Evolutionary conservation across 2,888 invertebrate species (phyloP).

Genomic region (Tachina grossa): DNA sequence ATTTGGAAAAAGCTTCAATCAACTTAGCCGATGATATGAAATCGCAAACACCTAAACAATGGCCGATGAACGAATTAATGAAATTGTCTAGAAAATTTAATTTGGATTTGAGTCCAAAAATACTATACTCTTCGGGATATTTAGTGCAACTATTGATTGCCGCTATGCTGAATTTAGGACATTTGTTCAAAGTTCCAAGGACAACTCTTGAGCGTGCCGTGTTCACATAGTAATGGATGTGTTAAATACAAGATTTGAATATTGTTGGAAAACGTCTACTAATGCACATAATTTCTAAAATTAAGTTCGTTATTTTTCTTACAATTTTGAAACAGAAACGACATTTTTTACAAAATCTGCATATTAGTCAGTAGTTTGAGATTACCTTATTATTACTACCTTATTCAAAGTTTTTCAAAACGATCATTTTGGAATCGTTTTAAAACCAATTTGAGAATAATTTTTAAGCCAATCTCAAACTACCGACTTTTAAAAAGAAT

Average conservation of each 20-base stretch:
- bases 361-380: too few species aligned
- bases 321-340: too few species aligned
- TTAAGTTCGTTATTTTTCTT: too few species aligned
- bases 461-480: too few species aligned
- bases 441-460: too few species aligned
- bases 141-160: constrained; percentile 96
- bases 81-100: constrained; percentile 93
- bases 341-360: too few species aligned
- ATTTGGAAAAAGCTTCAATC: not conserved
- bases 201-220: constrained; percentile 92
- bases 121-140: constrained; percentile 94
- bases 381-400: too few species aligned
- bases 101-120: constrained; percentile 95
- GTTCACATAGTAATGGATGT: constrained; percentile 98
- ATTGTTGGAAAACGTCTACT: constrained; percentile 97
- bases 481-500: too few species aligned
- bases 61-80: constrained; percentile 83
- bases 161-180: constrained; percentile 98
- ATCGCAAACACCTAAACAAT: constrained; percentile 52
- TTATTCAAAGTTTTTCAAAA: too few species aligned
- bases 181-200: constrained; percentile 92
- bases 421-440: too few species aligned
- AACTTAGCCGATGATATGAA: constrained; percentile 53
- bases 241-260: constrained; percentile 93
- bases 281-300: constrained; percentile 96